Conservation (phyloP, 2,888 invertebrate species). For the Campaea margaritaria region DNA sequence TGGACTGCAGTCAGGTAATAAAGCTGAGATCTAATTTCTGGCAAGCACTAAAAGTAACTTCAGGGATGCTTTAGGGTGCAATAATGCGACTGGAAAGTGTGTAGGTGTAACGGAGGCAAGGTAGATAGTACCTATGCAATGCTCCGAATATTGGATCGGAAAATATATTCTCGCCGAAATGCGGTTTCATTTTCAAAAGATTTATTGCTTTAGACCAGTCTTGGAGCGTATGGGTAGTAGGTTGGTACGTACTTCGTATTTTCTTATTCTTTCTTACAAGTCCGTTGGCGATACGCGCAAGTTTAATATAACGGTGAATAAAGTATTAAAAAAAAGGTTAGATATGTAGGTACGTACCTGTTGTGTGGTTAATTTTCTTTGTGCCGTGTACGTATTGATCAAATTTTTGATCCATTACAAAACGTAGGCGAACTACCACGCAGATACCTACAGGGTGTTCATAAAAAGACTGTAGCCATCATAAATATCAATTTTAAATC, state of each 20-base stretch:
- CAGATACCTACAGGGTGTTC: no score
- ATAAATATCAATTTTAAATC: neutral
- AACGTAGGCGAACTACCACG: no score
- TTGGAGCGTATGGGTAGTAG: neutral
- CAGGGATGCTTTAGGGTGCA: conserved; percentile 6
- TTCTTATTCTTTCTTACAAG: neutral
- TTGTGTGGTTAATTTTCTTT: no score
- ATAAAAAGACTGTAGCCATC: no score
- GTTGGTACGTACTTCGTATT: neutral
- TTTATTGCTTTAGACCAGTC: conserved; percentile 14
- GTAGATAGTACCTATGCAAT: neutral
- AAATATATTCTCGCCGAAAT: conserved; percentile 6
- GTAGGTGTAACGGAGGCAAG: neutral
- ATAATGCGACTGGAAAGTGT: conserved; percentile 8
- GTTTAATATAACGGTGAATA: no score
- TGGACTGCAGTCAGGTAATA: conserved; percentile 9
- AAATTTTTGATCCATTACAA: no score
- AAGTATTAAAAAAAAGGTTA: no score
- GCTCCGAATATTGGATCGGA: conserved; percentile 16
- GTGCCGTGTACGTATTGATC: no score
- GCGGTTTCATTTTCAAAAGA: conserved; percentile 18
- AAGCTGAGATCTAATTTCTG: conserved; percentile 17
- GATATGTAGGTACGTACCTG: no score
- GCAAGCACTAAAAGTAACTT: conserved; percentile 10
- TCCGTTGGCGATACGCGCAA: conserved; percentile 4